phyloP scores from a whole-genome alignment of 1,140 invertebrate genomes.

The Trichoplusia ni region DNA sequence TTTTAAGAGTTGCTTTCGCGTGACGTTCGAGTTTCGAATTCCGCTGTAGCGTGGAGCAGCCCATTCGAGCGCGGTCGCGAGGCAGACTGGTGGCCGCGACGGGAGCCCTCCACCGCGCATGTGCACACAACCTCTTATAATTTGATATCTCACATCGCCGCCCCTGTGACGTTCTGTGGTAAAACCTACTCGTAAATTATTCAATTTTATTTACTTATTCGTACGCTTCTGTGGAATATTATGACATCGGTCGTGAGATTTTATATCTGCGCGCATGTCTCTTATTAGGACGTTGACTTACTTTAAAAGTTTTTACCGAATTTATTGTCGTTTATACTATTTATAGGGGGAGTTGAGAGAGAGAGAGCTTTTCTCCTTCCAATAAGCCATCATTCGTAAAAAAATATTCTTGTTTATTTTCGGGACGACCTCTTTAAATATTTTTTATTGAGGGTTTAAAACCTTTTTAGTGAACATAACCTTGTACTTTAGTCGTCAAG shows the following conservation, averaged over 20 bases:
- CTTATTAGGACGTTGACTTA: not conserved
- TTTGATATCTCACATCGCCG: slow-evolving; percentile 77
- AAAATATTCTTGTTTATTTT: too few relatives aligned
- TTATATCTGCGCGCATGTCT: not conserved
- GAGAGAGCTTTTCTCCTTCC: too few relatives aligned
- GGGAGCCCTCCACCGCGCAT: slow-evolving; percentile 54
- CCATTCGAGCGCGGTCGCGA: slow-evolving; percentile 63
- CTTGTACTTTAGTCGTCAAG: too few relatives aligned
- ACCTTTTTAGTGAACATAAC: too few relatives aligned
- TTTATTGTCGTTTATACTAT: not conserved
- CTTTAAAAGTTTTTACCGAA: not conserved
- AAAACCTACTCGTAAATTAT: slow-evolving; percentile 71
- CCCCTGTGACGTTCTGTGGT: slow-evolving; percentile 70
- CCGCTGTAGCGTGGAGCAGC: slow-evolving; percentile 49
- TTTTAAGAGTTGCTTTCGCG: slow-evolving; percentile 31
- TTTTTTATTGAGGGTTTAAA: too few relatives aligned
- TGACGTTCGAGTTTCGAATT: slow-evolving; percentile 52
- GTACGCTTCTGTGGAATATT: slow-evolving; percentile 44
- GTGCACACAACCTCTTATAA: slow-evolving; percentile 71
- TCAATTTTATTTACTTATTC: slow-evolving; percentile 71
- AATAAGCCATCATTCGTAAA: too few relatives aligned
- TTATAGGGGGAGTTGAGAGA: too few relatives aligned
- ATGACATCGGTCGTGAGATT: slow-evolving; percentile 34
- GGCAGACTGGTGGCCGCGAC: slow-evolving; percentile 66
- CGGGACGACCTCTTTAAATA: too few relatives aligned